These are phyloP conservation scores for Coendou prehensilis DNA, from an alignment of 2,797 vertebrate genomes.

Conservation along the genomic window DNA sequence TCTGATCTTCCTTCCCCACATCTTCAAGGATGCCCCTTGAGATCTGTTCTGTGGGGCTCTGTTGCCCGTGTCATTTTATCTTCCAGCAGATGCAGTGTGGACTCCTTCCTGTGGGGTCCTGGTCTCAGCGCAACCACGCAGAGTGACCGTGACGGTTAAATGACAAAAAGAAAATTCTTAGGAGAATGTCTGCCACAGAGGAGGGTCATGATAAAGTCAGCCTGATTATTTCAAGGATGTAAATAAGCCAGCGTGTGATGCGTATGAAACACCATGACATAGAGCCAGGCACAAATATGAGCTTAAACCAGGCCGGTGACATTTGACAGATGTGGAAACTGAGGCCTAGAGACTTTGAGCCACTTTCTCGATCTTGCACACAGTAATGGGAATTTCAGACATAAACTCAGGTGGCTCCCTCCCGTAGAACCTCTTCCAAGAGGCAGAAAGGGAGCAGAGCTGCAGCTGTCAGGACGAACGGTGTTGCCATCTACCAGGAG, in stretches of 20 bases:
- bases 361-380: too few species aligned
- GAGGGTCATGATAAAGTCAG: accelerated
- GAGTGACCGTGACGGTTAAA: neutral
- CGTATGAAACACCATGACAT: accelerated
- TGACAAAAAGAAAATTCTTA: neutral
- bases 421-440: neutral
- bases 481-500: accelerated
- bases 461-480: accelerated
- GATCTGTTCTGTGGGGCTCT: neutral
- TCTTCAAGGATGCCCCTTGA: neutral
- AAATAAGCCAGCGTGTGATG: accelerated
- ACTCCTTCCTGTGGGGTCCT: neutral
- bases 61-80: too few species aligned
- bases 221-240: accelerated
- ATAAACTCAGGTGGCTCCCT: neutral
- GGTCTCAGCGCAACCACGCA: accelerated
- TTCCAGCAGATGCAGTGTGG: neutral
- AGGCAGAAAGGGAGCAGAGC: accelerated
- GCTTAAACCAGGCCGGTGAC: neutral
- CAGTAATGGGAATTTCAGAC: neutral
- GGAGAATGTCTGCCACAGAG: accelerated
- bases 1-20: neutral
- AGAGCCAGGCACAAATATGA: too few species aligned
- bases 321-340: neutral
- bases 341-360: neutral